phyloP scores from a whole-genome alignment of 1,140 invertebrate species.

The Apis florea region DNA sequence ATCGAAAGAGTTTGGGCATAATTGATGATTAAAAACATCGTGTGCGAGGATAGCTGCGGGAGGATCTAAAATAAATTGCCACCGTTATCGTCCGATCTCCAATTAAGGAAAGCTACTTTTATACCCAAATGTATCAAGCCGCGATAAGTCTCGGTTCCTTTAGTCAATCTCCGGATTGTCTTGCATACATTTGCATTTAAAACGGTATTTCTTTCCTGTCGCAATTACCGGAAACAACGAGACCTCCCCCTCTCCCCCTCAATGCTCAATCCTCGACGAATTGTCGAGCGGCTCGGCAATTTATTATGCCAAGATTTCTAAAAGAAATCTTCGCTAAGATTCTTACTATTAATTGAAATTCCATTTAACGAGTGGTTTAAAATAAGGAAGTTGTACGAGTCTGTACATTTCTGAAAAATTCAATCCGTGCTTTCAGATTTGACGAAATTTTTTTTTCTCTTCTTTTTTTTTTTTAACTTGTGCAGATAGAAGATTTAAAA shows the following conservation, averaged over 20 bases:
- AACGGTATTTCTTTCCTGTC: constrained; percentile 28
- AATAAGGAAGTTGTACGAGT: too few species aligned
- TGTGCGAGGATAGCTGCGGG: neutral
- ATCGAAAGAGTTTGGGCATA: neutral
- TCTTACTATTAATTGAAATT: neutral
- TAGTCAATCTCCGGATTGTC: constrained; percentile 40
- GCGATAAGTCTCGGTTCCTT: constrained; percentile 35
- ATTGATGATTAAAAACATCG: constrained; percentile 12
- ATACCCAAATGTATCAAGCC: constrained; percentile 12
- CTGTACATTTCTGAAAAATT: neutral
- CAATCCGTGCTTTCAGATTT: neutral
- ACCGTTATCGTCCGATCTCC: constrained; percentile 31
- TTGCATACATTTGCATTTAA: constrained; percentile 44
- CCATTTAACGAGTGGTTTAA: neutral
- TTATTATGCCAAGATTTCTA: too few species aligned
- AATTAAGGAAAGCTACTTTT: constrained; percentile 24
- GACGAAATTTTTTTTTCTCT: too few species aligned
- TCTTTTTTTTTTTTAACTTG: too few species aligned
- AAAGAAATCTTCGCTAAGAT: neutral
- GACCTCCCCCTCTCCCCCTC: too few species aligned
- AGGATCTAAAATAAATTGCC: constrained; percentile 23
- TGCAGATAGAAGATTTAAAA: too few species aligned
- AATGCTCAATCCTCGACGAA: neutral
- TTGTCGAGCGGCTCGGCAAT: neutral
- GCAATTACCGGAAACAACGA: constrained; percentile 20